Base-by-base conservation (phyloP, 2,113 vertebrate genomes). In the Ellobius talpinus region DNA sequence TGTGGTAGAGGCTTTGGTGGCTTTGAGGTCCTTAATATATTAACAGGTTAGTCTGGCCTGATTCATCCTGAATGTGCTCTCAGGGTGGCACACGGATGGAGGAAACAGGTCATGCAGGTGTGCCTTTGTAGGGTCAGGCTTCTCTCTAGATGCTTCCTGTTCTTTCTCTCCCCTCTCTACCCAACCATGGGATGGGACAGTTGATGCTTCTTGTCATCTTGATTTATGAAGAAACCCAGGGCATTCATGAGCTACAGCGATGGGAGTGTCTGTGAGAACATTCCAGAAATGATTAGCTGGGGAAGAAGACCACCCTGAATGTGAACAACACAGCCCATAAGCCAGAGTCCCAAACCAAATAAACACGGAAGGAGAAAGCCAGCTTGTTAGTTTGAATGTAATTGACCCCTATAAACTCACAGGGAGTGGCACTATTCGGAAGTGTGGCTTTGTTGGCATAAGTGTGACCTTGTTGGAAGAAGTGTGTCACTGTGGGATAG, bases 101-200 rank as follows among this genome's bases (percentile, higher is more conserved):
- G 31, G 5, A 50, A 24, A 24, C 2, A 5, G 10, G 29, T n/a
- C 65, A 47, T 70, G 6, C 2, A 0, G 13, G 3, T 29, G 3
- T 5, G 66, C 21, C 66, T 55, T 17, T 50, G 36, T 7, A 72
- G 47, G 2, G 23, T 16, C 3, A 2, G 10, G 14, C 65, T 52
- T 16, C 4, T n/a, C 31, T 50, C 42, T 47, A 29, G 65, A 87
- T 19, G 5, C 33, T 68, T 33, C 66, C 33, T 39, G 33, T 72
- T 24, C 21, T 14, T 68, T n/a, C 45, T 39, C 3, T 52, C 23
- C 66, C 3, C 7, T 87, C 45, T 47, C 86, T n/a, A 11, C 19
- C 19, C 10, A 19, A 66, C 63, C 84, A 21, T 36, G 39, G 17
- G 13, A 19, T 6, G 17, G 33, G 42, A 36, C 84, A 68, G 42